Base-by-base conservation (phyloP, 2,113 vertebrate species). In the Candoia aspera region DNA sequence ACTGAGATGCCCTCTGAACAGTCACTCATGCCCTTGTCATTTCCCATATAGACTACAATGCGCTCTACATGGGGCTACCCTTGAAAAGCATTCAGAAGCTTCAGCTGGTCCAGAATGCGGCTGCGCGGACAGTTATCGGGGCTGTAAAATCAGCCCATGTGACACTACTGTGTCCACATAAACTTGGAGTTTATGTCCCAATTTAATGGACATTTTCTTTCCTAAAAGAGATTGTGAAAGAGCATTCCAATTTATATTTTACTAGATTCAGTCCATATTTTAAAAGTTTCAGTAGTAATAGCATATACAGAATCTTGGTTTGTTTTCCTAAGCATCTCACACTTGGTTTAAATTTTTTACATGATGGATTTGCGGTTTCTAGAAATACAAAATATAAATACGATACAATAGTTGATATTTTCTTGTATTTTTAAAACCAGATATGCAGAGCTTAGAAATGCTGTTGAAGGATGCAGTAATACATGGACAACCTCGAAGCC, bases 401-500 rank as follows among this genome's bases (percentile, higher is more conserved):
- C n/a, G 42, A 60, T 84, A 33, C n/a, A 91, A 60, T 23, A 4
- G 62, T 54, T 62, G 21, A 85, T 6, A 29, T 60, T 84, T 29
- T 42, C 26, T 88, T 68, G n/a, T 91, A 24, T 91, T 89, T 92
- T 84, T 87, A 92, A 95, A 95, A 97, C 84, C 97, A 99, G 99
- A 99, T 92, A 97, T 98, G 95, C 97, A 98, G 92, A 98, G 97
- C 95, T 97, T 99, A 57, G 99, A 99, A 94, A 98, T 97, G 73
- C 94, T 98, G 96, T 97, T 99, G 86, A 98, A 97, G 93, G 98
- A 99, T 12, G 98, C 98, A 4, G 94, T 99, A 94, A 96, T 98
- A 95, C 97, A 97, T 0, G 99, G 99, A 19, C 99, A 99, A 93
- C 99, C 98, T 93, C 98, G 98, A 93, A 99, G 97, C 0, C 98